These are phyloP conservation scores for Endomychus coccineus DNA, from an alignment of 2,888 invertebrate species.

Conservation along the genomic window DNA sequence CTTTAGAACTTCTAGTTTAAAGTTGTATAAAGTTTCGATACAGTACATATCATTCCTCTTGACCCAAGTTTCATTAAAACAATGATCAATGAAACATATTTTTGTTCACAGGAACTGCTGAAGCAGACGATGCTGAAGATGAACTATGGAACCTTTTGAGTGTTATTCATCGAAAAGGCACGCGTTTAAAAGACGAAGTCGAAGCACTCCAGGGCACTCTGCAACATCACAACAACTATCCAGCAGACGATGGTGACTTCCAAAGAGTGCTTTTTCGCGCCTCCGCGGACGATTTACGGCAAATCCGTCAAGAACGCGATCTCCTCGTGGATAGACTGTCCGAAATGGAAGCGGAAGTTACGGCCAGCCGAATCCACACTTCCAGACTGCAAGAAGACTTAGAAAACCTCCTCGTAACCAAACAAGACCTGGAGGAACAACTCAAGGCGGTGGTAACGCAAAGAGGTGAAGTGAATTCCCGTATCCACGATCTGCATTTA, in stretches of 20 bases:
- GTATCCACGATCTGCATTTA: constrained; percentile 50
- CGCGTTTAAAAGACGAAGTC: constrained; percentile 50
- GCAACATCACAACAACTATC: constrained; percentile 30
- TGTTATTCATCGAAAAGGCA: constrained; percentile 74
- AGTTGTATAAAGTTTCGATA: too few species aligned
- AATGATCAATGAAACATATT: neutral
- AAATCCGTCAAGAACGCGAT: constrained; percentile 66
- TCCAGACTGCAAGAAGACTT: constrained; percentile 59
- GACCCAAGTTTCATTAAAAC: too few species aligned
- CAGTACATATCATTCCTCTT: too few species aligned
- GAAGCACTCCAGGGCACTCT: constrained; percentile 55
- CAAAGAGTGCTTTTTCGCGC: constrained; percentile 38
- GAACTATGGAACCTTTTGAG: constrained; percentile 81
- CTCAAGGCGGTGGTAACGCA: constrained; percentile 50
- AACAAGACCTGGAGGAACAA: constrained; percentile 55
- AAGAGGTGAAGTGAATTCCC: constrained; percentile 51
- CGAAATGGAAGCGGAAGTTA: constrained; percentile 68
- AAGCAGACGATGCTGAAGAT: constrained; percentile 57
- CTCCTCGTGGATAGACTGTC: constrained; percentile 64
- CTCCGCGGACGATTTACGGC: constrained; percentile 51
- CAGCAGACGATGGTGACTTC: constrained; percentile 32
- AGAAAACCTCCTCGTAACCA: constrained; percentile 50
- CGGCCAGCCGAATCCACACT: constrained; percentile 58
- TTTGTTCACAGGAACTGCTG: constrained; percentile 31
- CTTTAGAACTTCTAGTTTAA: too few species aligned